These are phyloP conservation scores for Callyntrura guangdongensis DNA, from an alignment of 2,888 invertebrate species.

Conservation along the genomic window DNA sequence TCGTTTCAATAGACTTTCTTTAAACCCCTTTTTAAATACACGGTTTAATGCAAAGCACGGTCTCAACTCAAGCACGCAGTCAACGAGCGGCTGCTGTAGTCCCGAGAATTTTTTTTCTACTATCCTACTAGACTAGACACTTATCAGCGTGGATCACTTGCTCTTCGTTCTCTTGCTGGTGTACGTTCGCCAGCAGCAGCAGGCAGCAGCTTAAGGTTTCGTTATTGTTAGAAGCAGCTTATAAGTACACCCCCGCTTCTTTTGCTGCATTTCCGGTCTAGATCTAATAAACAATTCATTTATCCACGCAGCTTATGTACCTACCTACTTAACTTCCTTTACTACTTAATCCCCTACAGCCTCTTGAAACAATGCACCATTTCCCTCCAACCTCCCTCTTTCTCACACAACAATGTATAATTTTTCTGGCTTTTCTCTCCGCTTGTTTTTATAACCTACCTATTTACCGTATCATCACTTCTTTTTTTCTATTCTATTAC, in stretches of 20 bases:
- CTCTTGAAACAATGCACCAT: neutral
- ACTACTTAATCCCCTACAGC: neutral
- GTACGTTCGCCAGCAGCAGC: too few species aligned
- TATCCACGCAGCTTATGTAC: constrained; percentile 30
- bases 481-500: neutral
- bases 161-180: too few species aligned
- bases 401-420: neutral
- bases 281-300: constrained; percentile 53
- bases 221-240: neutral
- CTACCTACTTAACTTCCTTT: constrained; percentile 30
- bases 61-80: too few species aligned
- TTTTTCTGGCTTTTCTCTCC: constrained; percentile 14
- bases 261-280: constrained; percentile 77
- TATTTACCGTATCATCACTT: constrained; percentile 23
- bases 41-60: too few species aligned
- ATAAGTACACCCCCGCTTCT: constrained; percentile 26
- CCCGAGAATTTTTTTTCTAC: too few species aligned
- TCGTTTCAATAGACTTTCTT: too few species aligned
- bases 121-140: too few species aligned
- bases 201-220: neutral
- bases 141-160: too few species aligned
- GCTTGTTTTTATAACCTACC: constrained; percentile 42
- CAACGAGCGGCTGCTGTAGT: too few species aligned
- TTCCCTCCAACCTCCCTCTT: neutral
- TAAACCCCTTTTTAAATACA: too few species aligned